Evolutionary conservation across 2,797 vertebrate genomes (phyloP), one percentile per base, ranked within the genome.

Genomic region (Pagetopsis macropterus): DNA sequence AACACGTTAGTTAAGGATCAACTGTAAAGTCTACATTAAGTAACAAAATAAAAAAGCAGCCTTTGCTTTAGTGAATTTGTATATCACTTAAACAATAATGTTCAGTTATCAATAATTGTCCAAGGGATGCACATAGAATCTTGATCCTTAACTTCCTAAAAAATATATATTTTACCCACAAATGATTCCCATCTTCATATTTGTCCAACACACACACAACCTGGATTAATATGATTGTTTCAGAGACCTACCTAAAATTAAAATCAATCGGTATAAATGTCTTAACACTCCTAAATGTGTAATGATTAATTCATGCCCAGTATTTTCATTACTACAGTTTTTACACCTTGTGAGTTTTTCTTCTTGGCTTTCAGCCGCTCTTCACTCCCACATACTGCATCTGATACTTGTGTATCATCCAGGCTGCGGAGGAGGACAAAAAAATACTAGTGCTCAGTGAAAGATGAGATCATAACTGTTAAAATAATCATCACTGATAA

Each of bases 351-450:
- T 76, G 69, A 70, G 58, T 65, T 81, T 48, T 64, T 45, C 41
- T 54, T 21, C 40, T 58, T 78, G 65, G 58, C 46, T 75, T 43
- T 21, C 17, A 19, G 45, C 52, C 19, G 1, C 17, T 75, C 55
- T 65, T 62, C 49, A 69, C 87, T 78, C 86, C 83, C 79, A 88
- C 85, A 51, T 23, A 14, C 72, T 69, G 43, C n/a, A 58, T 75
- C 72, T 86, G 78, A 85, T 73, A 51, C 59, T 57, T 81, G 45
- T 68, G 67, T 37, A 69, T 56, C n/a, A 56, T 58, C 72, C 48
- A 44, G 37, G 21, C 78, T 88, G 75, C 0, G 16, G 82, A 76
- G 78, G 61, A 76, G 76, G 75, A 76, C 48, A 14, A 46, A 6
- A 44, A 48, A 7, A 43, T 7, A 56, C 9, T 57, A 13, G 40